A percentile compares a stretch with the other conserved stretches of the same genome.
Evolutionary conservation across 2,888 invertebrate genomes (phyloP).

Genomic region (Rutpela maculata): DNA sequence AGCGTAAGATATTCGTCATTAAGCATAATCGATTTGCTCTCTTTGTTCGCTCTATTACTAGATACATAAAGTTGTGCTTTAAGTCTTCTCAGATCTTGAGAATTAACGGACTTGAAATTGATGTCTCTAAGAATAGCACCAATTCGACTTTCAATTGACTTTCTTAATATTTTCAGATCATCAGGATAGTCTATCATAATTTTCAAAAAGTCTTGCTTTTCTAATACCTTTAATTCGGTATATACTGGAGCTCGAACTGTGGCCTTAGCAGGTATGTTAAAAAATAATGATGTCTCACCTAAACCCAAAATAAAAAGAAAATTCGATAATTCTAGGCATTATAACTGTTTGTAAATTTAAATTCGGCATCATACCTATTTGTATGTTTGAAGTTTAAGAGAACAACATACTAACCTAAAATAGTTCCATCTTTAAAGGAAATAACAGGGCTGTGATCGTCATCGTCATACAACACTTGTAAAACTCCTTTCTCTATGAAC

Average conservation of each 20-base stretch:
- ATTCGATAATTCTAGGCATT: no score
- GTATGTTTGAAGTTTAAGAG: background rate
- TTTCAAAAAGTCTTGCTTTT: slow-evolving; percentile 57
- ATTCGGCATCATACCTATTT: no score
- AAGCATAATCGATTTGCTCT: background rate
- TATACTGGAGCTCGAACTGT: slow-evolving; percentile 76
- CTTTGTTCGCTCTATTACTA: background rate
- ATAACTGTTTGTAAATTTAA: no score
- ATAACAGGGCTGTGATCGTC: slow-evolving; percentile 77
- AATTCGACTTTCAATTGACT: slow-evolving; percentile 50
- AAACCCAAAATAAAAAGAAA: background rate
- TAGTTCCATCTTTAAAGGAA: slow-evolving; percentile 75
- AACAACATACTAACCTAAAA: slow-evolving; percentile 69
- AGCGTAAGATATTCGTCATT: slow-evolving; percentile 31
- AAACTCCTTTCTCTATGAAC: slow-evolving; percentile 75
- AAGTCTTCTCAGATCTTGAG: slow-evolving; percentile 44
- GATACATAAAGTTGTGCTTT: slow-evolving; percentile 39
- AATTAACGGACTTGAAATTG: slow-evolving; percentile 24
- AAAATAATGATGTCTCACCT: slow-evolving; percentile 75
- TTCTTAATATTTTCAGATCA: slow-evolving; percentile 47
- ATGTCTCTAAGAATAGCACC: slow-evolving; percentile 24
- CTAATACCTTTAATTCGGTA: slow-evolving; percentile 74
- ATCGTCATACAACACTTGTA: slow-evolving; percentile 76
- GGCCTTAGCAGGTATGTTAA: slow-evolving; percentile 76
- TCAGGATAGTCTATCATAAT: slow-evolving; percentile 55